Base-by-base conservation (phyloP, 2,113 vertebrate species). In the Nettapus auritus region DNA sequence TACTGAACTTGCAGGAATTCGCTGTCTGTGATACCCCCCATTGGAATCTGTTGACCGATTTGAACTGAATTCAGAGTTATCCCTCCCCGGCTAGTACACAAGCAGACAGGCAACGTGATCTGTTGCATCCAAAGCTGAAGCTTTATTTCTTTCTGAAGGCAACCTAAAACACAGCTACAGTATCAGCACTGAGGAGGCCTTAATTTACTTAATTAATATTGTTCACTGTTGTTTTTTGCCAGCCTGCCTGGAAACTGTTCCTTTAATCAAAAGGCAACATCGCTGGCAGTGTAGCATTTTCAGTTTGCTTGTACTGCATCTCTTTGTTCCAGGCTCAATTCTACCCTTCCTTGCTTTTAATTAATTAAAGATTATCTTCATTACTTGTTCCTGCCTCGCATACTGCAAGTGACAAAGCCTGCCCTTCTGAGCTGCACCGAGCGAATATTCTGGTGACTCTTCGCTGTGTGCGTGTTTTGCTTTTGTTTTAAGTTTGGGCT, bases 291-390 rank as follows among this genome's bases (percentile, higher is more conserved):
- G 44, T 63, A 64, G 64, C 44, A 20, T 85, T 94, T 82, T 91
- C n/a, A 11, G 64, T 89, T 86, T 80, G 38, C 67, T 90, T 91
- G 44, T 74, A 29, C 44, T 59, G 62, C 59, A 44, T 67, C 46
- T 85, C 63, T 89, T 79, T 96, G 89, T 96, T 92, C 60, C 78
- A 86, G 85, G 46, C 71, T 67, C 71, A 79, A 1, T 90, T 94
- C 59, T 91, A 59, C 48, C 31, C 2, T 20, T 13, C 29, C 50
- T 79, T 79, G 23, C 18, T n/a, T 86, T 92, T 93, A 91, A 97
- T 97, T 96, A 95, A 91, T 89, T 93, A 29, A 59, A 96, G 92
- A 95, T 90, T 94, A 80, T 85, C 53, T 9, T 15, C 62, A 48
- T 92, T 94, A 66, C 38, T 94, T 75, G 67, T 82, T 94, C 80